Conservation (phyloP, 2,797 vertebrate genomes). For the Buceros bicornis region DNA sequence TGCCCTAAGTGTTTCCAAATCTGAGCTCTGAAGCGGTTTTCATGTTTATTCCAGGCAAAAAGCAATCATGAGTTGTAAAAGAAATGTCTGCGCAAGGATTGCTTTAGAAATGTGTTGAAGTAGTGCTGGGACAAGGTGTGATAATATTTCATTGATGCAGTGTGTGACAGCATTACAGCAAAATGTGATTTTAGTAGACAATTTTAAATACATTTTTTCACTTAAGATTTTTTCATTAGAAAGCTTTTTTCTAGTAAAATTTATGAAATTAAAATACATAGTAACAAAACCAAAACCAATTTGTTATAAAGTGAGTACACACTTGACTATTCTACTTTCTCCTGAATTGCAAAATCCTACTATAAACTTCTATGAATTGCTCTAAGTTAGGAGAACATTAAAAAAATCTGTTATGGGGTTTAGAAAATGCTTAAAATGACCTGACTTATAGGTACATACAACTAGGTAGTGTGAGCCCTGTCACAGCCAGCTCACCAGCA, state of each 20-base stretch:
- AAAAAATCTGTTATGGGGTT: neutral
- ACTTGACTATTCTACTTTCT: neutral
- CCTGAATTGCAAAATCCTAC: neutral
- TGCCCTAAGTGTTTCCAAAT: neutral
- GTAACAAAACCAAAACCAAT: neutral
- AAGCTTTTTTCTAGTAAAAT: neutral
- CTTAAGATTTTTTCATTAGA: neutral
- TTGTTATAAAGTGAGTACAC: neutral
- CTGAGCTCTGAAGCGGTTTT: neutral
- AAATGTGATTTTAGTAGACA: neutral
- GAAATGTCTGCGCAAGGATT: neutral
- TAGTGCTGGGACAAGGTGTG: neutral
- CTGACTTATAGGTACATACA: neutral
- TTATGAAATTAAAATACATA: neutral
- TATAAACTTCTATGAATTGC: neutral
- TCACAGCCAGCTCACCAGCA: neutral
- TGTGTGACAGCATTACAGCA: neutral
- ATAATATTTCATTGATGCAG: neutral
- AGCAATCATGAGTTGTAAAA: neutral
- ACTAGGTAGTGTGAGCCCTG: neutral
- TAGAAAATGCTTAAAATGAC: neutral
- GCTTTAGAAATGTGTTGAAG: neutral
- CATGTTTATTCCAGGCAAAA: neutral
- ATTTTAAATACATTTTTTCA: neutral
- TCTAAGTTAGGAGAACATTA: neutral